Conservation (phyloP, 2,113 vertebrate species). For the Cranoglanis bouderius region DNA sequence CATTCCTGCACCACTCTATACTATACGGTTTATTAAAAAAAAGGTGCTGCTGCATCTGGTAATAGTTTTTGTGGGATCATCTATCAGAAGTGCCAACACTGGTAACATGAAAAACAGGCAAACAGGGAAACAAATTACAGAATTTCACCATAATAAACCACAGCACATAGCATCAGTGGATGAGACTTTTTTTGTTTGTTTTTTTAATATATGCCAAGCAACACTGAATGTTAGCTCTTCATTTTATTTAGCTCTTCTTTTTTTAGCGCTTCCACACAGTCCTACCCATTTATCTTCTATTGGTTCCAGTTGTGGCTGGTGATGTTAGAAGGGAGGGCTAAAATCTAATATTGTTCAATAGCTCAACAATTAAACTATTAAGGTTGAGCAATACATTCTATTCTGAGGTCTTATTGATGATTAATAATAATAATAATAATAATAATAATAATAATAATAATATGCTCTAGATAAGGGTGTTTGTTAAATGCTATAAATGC, state of each 20-base stretch:
- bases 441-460: background rate
- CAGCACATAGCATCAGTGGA: background rate
- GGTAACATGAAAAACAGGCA: background rate
- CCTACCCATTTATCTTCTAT: background rate
- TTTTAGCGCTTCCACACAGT: background rate
- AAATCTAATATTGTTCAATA: background rate
- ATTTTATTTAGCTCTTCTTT: no score
- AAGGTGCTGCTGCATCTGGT: background rate
- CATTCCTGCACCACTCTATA: no score
- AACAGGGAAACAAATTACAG: background rate
- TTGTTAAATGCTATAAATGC: background rate
- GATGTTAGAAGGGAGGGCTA: background rate
- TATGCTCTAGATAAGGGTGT: background rate
- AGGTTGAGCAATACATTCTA: background rate
- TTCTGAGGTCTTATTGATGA: background rate
- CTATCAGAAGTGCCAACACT: background rate
- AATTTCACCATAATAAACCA: background rate
- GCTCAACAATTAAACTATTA: background rate
- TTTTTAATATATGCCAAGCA: background rate
- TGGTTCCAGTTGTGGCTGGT: background rate
- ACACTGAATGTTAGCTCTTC: no score
- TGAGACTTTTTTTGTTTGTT: background rate
- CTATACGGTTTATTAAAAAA: background rate
- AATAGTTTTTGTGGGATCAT: background rate
- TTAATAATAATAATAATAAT: background rate